A percentile compares a stretch with the other conserved stretches of the same genome.
These are phyloP conservation scores for Dryadula phaetusa DNA, from an alignment of 2,888 invertebrate genomes.

Conservation along the genomic window DNA sequence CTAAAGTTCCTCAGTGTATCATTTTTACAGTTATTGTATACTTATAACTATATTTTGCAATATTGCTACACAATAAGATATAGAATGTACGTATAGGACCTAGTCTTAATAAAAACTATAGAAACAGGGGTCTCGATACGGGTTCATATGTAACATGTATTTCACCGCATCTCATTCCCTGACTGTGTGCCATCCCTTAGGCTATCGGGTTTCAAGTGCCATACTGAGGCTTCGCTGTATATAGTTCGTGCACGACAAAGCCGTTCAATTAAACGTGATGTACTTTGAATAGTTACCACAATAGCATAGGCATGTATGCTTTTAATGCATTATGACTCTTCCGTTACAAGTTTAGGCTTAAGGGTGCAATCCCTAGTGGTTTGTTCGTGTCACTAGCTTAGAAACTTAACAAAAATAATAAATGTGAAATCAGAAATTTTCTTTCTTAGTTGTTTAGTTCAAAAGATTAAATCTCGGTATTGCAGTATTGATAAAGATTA, in stretches of 20 bases:
- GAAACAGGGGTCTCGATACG: slow-evolving; percentile 33
- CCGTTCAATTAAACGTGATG: slow-evolving; percentile 45
- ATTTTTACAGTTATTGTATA: neutral
- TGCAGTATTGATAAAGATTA: too few species aligned
- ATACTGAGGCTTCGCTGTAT: slow-evolving; percentile 49
- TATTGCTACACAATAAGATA: neutral
- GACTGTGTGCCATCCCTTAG: slow-evolving; percentile 43
- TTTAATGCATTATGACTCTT: slow-evolving; percentile 42
- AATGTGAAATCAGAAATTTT: neutral
- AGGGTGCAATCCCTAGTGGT: slow-evolving; percentile 22
- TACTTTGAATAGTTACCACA: slow-evolving; percentile 43
- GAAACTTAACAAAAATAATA: neutral
- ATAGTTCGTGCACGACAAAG: slow-evolving; percentile 42
- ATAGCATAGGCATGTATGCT: slow-evolving; percentile 38
- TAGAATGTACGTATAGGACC: neutral
- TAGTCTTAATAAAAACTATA: slow-evolving; percentile 28
- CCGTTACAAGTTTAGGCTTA: slow-evolving; percentile 24
- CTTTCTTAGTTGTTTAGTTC: too few species aligned
- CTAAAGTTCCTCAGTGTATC: neutral
- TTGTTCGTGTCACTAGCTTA: neutral
- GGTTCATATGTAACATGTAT: slow-evolving; percentile 46
- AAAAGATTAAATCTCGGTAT: too few species aligned
- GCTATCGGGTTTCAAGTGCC: slow-evolving; percentile 48
- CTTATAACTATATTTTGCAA: neutral
- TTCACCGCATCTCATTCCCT: slow-evolving; percentile 45